Evolutionary conservation across 2,888 invertebrate species (phyloP).

Genomic region (Aethes cnicana): DNA sequence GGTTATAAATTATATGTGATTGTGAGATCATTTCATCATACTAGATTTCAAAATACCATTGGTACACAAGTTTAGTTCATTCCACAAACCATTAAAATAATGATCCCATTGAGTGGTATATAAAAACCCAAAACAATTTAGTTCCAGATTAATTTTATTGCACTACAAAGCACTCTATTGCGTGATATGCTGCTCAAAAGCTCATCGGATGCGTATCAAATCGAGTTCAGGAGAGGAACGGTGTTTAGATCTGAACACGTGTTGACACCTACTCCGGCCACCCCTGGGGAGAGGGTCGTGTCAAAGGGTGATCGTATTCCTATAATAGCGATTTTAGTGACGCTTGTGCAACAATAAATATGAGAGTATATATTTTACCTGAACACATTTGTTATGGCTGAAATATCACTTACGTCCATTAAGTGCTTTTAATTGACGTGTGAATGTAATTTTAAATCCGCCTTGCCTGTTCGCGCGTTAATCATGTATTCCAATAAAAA

Average conservation of each 20-base stretch:
- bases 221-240: constrained; percentile 47
- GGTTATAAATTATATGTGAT: too few relatives aligned
- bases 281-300: constrained; percentile 52
- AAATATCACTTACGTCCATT: constrained; percentile 1
- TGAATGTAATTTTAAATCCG: constrained; percentile 7
- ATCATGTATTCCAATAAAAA: too few relatives aligned
- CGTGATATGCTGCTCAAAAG: constrained; percentile 46
- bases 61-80: too few relatives aligned
- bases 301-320: constrained; percentile 55
- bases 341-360: constrained; percentile 60
- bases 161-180: constrained; percentile 50
- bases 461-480: too few relatives aligned
- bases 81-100: too few relatives aligned
- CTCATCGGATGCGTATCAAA: constrained; percentile 63
- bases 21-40: too few relatives aligned
- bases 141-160: constrained; percentile 49
- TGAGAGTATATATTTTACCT: constrained; percentile 40
- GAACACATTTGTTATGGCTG: constrained; percentile 19
- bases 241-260: constrained; percentile 71
- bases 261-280: constrained; percentile 64
- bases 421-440: constrained; percentile 12
- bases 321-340: constrained; percentile 66
- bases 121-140: constrained; percentile 16
- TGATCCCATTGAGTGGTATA: too few relatives aligned
- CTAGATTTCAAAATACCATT: too few relatives aligned